phyloP scores from a whole-genome alignment of 1,140 invertebrate species.

The Meteorus sp. region DNA sequence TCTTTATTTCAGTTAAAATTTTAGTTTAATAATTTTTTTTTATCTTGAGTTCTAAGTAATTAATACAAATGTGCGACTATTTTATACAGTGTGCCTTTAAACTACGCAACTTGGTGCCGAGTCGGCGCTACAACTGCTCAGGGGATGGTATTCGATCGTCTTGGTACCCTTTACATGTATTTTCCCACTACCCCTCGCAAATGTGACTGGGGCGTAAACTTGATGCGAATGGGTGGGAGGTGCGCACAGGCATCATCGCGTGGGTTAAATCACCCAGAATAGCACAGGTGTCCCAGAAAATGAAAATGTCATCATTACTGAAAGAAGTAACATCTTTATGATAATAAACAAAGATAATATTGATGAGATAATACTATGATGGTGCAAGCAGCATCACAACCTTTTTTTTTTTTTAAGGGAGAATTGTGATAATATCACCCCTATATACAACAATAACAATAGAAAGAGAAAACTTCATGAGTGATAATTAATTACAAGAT shows the following conservation, averaged over 20 bases:
- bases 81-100: conserved; percentile 58
- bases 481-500: no score
- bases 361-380: no score
- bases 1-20: conserved; percentile 8
- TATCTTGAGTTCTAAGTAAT: conserved; percentile 23
- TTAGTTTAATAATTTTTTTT: conserved; percentile 26
- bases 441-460: no score
- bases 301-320: conserved; percentile 12
- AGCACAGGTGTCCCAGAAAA: conserved; percentile 10
- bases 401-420: no score
- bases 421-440: no score
- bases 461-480: no score
- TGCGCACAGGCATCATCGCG: not conserved
- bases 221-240: not conserved
- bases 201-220: not conserved
- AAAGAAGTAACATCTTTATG: no score
- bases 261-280: conserved; percentile 12
- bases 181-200: not conserved
- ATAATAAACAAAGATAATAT: no score
- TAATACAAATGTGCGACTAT: conserved; percentile 54
- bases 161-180: conserved; percentile 17
- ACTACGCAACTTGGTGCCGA: conserved; percentile 56
- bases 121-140: conserved; percentile 59
- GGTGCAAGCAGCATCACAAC: no score
- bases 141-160: conserved; percentile 51